A percentile compares a stretch with the other conserved stretches of the same genome.
These are phyloP conservation scores for Cybosia mesomella DNA, from an alignment of 2,888 invertebrate species.

Conservation along the genomic window DNA sequence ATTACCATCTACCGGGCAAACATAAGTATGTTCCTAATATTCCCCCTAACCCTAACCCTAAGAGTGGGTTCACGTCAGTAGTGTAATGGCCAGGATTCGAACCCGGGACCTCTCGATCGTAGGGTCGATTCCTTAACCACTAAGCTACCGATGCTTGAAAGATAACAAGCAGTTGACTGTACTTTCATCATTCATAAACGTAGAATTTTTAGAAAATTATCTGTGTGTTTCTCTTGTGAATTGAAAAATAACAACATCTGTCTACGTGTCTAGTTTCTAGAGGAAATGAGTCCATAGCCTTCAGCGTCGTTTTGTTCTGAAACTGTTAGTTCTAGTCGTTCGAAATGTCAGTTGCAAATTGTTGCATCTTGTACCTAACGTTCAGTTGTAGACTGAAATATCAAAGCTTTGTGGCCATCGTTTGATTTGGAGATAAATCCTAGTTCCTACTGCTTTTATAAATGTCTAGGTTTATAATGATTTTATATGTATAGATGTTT, in stretches of 20 bases:
- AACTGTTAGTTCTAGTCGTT: background rate
- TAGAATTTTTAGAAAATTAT: background rate
- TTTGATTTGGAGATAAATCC: background rate
- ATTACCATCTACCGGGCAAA: too few species aligned
- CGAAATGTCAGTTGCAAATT: background rate
- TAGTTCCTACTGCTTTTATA: too few species aligned
- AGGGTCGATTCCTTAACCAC: too few species aligned
- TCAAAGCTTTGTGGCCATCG: background rate
- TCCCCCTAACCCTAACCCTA: too few species aligned
- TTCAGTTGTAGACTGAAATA: background rate
- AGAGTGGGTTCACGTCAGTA: too few species aligned
- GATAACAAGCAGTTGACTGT: background rate
- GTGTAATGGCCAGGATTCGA: too few species aligned
- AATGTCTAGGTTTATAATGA: too few species aligned
- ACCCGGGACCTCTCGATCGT: too few species aligned
- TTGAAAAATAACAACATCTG: conserved; percentile 1
- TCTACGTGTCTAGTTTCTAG: background rate
- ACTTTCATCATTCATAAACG: background rate
- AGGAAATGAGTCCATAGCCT: conserved; percentile 1
- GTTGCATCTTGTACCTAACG: background rate
- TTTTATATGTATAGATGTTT: too few species aligned
- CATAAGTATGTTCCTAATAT: too few species aligned
- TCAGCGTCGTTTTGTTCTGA: background rate
- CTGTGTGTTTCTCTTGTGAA: conserved; percentile 6
- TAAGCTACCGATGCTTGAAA: too few species aligned